Percentiles rank a stretch among this genome's conserved stretches.
Conservation (phyloP, 92 coral and sea anemone species). For the Palythoa grandis region DNA sequence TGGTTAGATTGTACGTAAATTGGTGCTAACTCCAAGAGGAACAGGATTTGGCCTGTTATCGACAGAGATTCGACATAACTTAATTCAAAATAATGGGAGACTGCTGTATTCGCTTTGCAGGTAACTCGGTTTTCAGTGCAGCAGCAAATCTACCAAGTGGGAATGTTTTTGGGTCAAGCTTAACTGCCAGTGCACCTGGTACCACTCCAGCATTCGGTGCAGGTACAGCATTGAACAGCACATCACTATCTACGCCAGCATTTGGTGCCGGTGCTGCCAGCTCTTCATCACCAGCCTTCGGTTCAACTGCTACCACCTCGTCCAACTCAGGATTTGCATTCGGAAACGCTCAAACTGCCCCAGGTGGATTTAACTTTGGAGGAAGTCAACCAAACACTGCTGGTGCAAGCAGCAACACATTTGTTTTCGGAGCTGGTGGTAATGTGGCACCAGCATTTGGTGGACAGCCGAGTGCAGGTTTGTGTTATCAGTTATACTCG, state of each 20-base stretch:
- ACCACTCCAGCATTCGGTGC: slow-evolving; percentile 18
- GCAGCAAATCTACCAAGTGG: not conserved
- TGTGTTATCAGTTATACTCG: not conserved
- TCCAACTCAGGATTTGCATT: slow-evolving; percentile 1
- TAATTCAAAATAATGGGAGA: too few relatives aligned
- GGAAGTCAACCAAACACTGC: not conserved
- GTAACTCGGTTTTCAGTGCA: slow-evolving; percentile 9
- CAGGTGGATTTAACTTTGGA: slow-evolving; percentile 28
- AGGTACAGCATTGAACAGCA: not conserved
- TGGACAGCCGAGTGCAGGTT: slow-evolving; percentile 17
- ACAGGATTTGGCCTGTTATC: too few relatives aligned
- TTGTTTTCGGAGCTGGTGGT: slow-evolving; percentile 29
- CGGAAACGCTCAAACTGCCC: slow-evolving; percentile 8
- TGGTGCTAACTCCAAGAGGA: too few relatives aligned
- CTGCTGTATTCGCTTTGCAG: not conserved
- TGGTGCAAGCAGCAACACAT: not conserved
- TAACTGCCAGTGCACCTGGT: slow-evolving; percentile 8
- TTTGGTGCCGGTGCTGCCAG: slow-evolving; percentile 1
- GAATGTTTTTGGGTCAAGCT: not conserved
- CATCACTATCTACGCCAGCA: not conserved
- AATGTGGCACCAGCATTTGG: slow-evolving; percentile 5
- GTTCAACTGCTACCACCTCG: slow-evolving; percentile 7
- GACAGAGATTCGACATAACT: too few relatives aligned
- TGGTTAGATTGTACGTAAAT: too few relatives aligned
- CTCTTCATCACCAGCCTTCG: slow-evolving; percentile 10